phyloP scores from a whole-genome alignment of 2,797 vertebrate species.

The Schizopygopsis pylzovi region DNA sequence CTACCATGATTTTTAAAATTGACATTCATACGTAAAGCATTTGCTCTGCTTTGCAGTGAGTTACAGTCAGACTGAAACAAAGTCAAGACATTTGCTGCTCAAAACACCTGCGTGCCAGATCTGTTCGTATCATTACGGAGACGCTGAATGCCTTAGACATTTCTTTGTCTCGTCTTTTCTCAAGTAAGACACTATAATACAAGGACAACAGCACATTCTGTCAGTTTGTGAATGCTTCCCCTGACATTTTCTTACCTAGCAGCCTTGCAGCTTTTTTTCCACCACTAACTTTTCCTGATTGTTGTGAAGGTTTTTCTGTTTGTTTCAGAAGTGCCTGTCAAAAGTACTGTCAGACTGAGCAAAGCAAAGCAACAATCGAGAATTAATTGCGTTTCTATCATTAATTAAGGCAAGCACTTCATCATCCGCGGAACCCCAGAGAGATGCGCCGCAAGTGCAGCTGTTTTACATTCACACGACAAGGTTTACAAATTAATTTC shows the following conservation, averaged over 20 bases:
- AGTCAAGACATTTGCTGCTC: not conserved
- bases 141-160: not conserved
- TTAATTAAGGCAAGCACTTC: slow-evolving; percentile 55
- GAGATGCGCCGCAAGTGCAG: slow-evolving; percentile 29
- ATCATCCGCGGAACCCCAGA: slow-evolving; percentile 46
- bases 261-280: not conserved
- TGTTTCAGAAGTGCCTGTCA: slow-evolving; percentile 39
- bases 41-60: not conserved
- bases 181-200: not conserved
- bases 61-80: not conserved
- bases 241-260: slow-evolving; percentile 16
- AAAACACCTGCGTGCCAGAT: not conserved
- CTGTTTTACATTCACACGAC: slow-evolving; percentile 13
- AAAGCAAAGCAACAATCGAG: slow-evolving; percentile 37
- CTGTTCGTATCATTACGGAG: not conserved
- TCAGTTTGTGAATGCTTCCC: slow-evolving; percentile 32
- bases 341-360: slow-evolving; percentile 26
- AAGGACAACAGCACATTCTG: slow-evolving; percentile 23
- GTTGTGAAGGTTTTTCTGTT: slow-evolving; percentile 39
- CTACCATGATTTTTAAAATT: not conserved
- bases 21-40: not conserved
- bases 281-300: slow-evolving; percentile 11
- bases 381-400: slow-evolving; percentile 54
- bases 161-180: slow-evolving; percentile 24
- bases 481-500: slow-evolving; percentile 38